Evolutionary conservation across 2,113 vertebrate species (phyloP).

Genomic region (Dromas ardeola): DNA sequence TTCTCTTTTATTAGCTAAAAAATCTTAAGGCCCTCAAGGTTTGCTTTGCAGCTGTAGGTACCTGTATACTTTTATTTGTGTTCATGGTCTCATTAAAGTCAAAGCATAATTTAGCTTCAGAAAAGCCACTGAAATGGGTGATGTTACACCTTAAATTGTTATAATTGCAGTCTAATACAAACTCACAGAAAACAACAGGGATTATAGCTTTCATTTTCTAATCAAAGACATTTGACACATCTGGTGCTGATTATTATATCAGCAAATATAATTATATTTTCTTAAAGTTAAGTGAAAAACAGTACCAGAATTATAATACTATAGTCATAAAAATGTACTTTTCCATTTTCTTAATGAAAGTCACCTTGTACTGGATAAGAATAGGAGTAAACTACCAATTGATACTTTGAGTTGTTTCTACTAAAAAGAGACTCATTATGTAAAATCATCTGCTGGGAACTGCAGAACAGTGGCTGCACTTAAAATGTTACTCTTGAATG

Average conservation of each 20-base stretch:
- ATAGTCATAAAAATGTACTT: background rate
- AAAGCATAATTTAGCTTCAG: conserved; percentile 5
- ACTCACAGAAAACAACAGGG: background rate
- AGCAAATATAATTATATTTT: conserved; percentile 43
- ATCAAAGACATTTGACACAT: conserved; percentile 35
- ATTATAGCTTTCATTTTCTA: conserved; percentile 38
- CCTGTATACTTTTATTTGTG: background rate
- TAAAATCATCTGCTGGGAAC: background rate
- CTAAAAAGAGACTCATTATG: background rate
- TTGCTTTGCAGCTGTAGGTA: background rate
- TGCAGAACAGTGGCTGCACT: background rate
- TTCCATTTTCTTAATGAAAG: conserved; percentile 20
- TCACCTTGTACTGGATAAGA: conserved; percentile 3
- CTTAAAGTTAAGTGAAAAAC: conserved; percentile 36
- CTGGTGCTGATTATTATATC: conserved; percentile 37
- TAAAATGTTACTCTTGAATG: background rate
- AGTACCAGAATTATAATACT: background rate
- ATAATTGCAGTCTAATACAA: conserved; percentile 17
- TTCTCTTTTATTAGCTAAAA: background rate
- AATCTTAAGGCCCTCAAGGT: background rate
- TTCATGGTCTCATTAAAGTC: conserved; percentile 1
- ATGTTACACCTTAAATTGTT: conserved; percentile 9
- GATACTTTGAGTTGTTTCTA: conserved; percentile 1
- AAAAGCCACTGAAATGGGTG: background rate
- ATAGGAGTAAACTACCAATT: background rate